Conservation (phyloP, 2,113 vertebrate species). For the Oriolus oriolus region DNA sequence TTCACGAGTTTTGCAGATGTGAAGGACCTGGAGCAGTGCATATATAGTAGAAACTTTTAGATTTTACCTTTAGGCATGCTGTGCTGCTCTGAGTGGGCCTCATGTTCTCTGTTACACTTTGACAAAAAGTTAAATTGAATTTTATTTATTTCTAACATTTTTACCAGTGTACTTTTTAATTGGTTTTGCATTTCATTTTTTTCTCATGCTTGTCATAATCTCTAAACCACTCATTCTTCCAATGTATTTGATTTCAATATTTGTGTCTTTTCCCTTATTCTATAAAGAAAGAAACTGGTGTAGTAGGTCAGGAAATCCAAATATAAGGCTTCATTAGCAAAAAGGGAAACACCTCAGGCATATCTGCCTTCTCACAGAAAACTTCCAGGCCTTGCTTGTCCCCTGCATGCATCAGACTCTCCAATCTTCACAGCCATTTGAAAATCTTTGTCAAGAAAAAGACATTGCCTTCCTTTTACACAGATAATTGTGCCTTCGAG, state of each 20-base stretch:
- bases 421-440: background rate
- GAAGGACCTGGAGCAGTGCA: background rate
- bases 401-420: background rate
- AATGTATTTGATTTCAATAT: background rate
- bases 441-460: background rate
- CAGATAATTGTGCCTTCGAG: background rate
- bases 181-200: background rate
- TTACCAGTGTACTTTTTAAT: background rate
- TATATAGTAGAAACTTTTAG: background rate
- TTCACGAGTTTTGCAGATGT: constrained; percentile 85
- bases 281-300: background rate
- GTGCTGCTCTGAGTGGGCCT: background rate
- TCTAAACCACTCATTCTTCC: background rate
- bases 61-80: background rate
- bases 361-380: background rate
- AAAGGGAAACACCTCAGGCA: background rate
- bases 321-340: background rate
- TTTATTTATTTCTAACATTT: background rate
- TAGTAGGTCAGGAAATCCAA: background rate
- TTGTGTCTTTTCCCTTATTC: background rate
- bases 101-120: background rate
- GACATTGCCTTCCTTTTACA: background rate
- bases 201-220: background rate
- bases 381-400: background rate
- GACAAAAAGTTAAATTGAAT: background rate